Conservation (phyloP, 2,113 vertebrate species). For the Prochilodus magdalenae region DNA sequence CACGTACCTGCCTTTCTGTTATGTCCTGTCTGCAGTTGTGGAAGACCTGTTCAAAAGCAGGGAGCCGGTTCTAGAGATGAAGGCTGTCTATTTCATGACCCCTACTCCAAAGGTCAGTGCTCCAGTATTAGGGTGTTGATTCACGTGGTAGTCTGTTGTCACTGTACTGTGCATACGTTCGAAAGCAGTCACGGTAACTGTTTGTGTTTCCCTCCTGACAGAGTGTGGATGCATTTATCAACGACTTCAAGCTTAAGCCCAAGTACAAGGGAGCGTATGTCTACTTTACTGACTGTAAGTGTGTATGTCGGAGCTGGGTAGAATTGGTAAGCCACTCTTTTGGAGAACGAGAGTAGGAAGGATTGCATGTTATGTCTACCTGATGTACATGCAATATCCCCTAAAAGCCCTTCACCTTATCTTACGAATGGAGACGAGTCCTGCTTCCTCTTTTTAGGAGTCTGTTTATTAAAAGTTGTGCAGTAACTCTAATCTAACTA, state of each 20-base stretch:
- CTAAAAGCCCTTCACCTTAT: too few relatives aligned
- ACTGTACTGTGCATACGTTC: not conserved
- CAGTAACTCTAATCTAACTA: too few relatives aligned
- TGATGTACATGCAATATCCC: too few relatives aligned
- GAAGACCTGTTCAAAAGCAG: constrained; percentile 91
- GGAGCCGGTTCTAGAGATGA: constrained; percentile 92
- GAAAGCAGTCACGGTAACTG: not conserved
- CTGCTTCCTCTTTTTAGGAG: not conserved
- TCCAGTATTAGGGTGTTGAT: not conserved
- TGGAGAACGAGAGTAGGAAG: too few relatives aligned
- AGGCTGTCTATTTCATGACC: constrained; percentile 94
- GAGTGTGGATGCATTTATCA: constrained; percentile 91
- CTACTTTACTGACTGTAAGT: constrained; percentile 98
- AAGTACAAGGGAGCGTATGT: constrained; percentile 94
- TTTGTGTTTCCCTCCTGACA: constrained; percentile 60
- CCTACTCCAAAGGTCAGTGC: constrained; percentile 82
- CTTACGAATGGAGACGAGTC: not conserved
- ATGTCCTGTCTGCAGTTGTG: constrained; percentile 81
- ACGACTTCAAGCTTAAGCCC: constrained; percentile 88
- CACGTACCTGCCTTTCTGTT: not conserved
- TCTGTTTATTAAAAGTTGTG: not conserved
- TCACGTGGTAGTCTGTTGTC: not conserved
- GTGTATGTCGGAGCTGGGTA: not conserved
- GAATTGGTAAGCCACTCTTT: not conserved
- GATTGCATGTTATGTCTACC: not conserved